Conservation (phyloP, 2,888 invertebrate genomes). For the Idaea biselata region DNA sequence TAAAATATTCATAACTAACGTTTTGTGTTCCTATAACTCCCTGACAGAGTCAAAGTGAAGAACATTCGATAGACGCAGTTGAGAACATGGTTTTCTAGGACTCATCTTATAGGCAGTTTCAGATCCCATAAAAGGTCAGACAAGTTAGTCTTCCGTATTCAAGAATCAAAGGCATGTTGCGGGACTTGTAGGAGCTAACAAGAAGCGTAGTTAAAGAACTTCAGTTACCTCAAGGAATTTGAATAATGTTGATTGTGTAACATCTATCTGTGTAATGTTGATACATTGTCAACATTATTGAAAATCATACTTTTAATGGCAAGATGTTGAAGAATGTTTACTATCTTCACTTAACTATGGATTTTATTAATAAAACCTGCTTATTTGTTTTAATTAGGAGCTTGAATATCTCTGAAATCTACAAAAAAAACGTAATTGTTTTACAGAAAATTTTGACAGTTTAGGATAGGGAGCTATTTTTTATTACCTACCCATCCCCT, state of each 20-base stretch:
- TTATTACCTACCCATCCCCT: too few relatives aligned
- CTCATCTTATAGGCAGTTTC: neutral
- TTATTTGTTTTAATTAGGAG: too few relatives aligned
- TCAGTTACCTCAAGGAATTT: constrained; percentile 12
- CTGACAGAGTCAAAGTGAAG: neutral
- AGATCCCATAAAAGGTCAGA: constrained; percentile 25
- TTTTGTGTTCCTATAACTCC: too few relatives aligned
- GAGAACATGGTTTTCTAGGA: neutral
- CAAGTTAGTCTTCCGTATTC: constrained; percentile 30
- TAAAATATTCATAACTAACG: too few relatives aligned
- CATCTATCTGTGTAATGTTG: constrained; percentile 1
- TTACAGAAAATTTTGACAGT: too few relatives aligned
- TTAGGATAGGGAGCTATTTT: too few relatives aligned
- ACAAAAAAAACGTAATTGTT: too few relatives aligned
- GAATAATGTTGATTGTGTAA: constrained; percentile 25
- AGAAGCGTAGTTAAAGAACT: constrained; percentile 12
- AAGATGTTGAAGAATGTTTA: neutral
- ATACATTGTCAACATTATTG: neutral
- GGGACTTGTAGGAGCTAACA: constrained; percentile 21
- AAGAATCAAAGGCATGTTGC: constrained; percentile 15
- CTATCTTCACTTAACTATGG: neutral
- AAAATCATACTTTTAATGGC: neutral
- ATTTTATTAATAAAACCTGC: too few relatives aligned
- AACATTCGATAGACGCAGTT: neutral
- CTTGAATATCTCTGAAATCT: too few relatives aligned